Evolutionary conservation across 2,797 vertebrate species (phyloP).

Genomic region (Lacerta bilineata): DNA sequence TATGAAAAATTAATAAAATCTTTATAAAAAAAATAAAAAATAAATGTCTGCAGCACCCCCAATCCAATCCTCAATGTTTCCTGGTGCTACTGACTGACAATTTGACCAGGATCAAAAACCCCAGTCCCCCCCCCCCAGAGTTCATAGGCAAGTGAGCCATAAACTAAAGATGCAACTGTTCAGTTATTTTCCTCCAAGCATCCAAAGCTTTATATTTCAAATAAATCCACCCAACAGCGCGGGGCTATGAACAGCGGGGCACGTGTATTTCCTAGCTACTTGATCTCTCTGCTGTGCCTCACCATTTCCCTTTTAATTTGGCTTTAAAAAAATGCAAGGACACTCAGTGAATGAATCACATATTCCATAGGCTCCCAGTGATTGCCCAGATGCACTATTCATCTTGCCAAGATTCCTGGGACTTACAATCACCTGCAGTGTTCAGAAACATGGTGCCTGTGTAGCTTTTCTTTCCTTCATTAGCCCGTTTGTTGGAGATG

Average conservation of each 20-base stretch:
- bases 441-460: slow-evolving; percentile 49
- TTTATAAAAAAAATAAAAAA: too few species aligned
- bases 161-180: slow-evolving; percentile 72
- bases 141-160: slow-evolving; percentile 74
- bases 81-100: slow-evolving; percentile 31
- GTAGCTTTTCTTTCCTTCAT: slow-evolving; percentile 25
- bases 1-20: too few species aligned
- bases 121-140: too few species aligned
- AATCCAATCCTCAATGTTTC: not conserved
- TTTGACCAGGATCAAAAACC: slow-evolving; percentile 68
- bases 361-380: slow-evolving; percentile 33
- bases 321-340: slow-evolving; percentile 60
- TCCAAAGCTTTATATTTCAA: slow-evolving; percentile 51
- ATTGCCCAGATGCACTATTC: slow-evolving; percentile 34
- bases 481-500: slow-evolving; percentile 21
- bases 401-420: slow-evolving; percentile 22
- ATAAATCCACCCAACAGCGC: slow-evolving; percentile 46
- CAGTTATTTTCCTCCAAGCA: not conserved
- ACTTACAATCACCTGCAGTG: slow-evolving; percentile 25
- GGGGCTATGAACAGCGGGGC: slow-evolving; percentile 33
- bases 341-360: slow-evolving; percentile 61
- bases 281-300: slow-evolving; percentile 55
- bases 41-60: not conserved
- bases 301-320: slow-evolving; percentile 63
- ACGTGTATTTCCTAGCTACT: slow-evolving; percentile 56